Percentiles rank a stretch among this genome's conserved stretches.
Conservation (phyloP, 2,113 vertebrate species). For the Malurus cyaneus region DNA sequence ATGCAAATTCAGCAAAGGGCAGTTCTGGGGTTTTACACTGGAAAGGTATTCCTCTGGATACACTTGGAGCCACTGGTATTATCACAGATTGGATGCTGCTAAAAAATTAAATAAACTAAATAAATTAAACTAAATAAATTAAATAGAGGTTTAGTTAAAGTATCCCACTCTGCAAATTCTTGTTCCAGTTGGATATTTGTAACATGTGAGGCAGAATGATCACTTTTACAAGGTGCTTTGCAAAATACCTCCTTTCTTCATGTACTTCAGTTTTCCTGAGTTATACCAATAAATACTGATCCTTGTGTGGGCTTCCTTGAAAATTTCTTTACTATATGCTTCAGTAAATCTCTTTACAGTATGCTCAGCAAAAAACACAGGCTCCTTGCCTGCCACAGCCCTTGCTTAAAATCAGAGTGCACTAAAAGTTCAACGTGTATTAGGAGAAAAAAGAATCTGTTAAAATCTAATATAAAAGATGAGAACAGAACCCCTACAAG, state of each 20-base stretch:
- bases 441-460: neutral
- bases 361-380: neutral
- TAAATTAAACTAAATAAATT: no score
- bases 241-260: neutral
- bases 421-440: neutral
- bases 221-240: neutral
- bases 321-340: neutral
- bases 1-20: neutral
- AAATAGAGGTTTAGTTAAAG: neutral
- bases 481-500: neutral
- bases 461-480: neutral
- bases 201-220: neutral
- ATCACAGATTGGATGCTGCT: neutral
- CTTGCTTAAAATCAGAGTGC: neutral
- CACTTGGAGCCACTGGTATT: neutral
- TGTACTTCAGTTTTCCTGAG: neutral
- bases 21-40: neutral
- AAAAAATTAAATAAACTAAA: neutral
- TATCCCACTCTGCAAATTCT: neutral
- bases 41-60: neutral
- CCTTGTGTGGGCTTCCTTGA: neutral
- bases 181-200: neutral
- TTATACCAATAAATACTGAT: neutral
- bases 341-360: neutral
- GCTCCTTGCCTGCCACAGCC: neutral